Percentiles rank a stretch among this genome's conserved stretches.
Evolutionary conservation across 2,797 vertebrate species (phyloP).

Genomic region (Podarcis siculus): DNA sequence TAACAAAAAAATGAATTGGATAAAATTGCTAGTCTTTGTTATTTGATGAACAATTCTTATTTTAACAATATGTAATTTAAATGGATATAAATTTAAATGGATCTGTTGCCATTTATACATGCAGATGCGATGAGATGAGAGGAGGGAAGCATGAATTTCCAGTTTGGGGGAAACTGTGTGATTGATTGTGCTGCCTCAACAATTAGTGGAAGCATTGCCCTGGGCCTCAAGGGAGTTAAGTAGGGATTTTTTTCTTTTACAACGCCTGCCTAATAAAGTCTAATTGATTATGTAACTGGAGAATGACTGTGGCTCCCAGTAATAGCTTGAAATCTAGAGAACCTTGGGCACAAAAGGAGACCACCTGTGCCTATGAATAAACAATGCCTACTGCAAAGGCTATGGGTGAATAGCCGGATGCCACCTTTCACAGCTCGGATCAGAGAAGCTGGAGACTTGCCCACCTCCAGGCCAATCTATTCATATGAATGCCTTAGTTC

Average conservation of each 20-base stretch:
- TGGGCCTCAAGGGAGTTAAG: background rate
- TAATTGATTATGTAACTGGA: background rate
- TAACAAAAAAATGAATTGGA: background rate
- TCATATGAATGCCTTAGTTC: background rate
- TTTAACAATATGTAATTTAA: background rate
- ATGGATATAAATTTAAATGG: background rate
- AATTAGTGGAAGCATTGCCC: background rate
- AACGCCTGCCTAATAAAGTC: too few species aligned
- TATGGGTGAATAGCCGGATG: background rate
- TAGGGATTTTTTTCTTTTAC: too few species aligned
- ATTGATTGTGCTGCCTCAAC: background rate
- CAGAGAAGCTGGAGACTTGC: background rate
- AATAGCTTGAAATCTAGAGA: constrained; percentile 34
- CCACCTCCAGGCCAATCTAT: background rate
- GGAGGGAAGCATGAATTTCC: background rate
- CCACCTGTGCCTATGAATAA: too few species aligned
- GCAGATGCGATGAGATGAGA: background rate
- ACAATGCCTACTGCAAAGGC: too few species aligned
- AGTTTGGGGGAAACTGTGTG: background rate
- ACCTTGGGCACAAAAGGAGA: too few species aligned
- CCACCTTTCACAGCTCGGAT: background rate
- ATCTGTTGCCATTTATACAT: too few species aligned
- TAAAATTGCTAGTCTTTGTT: too few species aligned
- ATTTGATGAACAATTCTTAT: background rate
- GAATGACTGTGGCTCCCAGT: constrained; percentile 11